phyloP scores from a whole-genome alignment of 2,888 invertebrate species.

The Isoperla grammatica region DNA sequence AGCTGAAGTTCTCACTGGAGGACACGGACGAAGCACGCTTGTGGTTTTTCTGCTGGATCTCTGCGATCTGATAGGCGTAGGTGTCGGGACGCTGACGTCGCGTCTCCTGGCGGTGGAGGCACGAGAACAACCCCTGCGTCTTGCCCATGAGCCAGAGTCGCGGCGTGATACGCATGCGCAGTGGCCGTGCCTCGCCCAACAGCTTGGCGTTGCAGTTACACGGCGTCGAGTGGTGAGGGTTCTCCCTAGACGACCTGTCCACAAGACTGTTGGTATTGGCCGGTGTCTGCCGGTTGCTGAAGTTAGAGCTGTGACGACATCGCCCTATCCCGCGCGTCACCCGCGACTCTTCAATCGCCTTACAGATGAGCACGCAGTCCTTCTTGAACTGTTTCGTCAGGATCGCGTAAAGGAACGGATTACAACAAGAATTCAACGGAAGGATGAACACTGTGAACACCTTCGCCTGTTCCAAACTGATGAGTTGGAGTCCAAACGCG shows the following conservation, averaged over 20 bases:
- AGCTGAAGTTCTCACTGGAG: slow-evolving; percentile 85
- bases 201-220: slow-evolving; percentile 56
- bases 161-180: slow-evolving; percentile 38
- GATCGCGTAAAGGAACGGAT: slow-evolving; percentile 96
- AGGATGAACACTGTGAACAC: slow-evolving; percentile 91
- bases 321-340: slow-evolving; percentile 83
- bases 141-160: slow-evolving; percentile 44
- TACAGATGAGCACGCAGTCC: slow-evolving; percentile 93
- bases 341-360: slow-evolving; percentile 90
- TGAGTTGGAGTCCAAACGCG: slow-evolving; percentile 83
- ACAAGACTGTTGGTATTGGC: slow-evolving; percentile 80
- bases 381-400: slow-evolving; percentile 97
- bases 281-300: slow-evolving; percentile 81
- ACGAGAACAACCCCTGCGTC: slow-evolving; percentile 49
- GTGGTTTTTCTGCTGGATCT: slow-evolving; percentile 68
- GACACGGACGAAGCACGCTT: slow-evolving; percentile 77
- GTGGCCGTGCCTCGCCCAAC: slow-evolving; percentile 40
- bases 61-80: slow-evolving; percentile 67
- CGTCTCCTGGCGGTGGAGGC: slow-evolving; percentile 39
- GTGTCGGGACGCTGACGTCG: slow-evolving; percentile 52
- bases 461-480: slow-evolving; percentile 93
- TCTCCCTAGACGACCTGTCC: slow-evolving; percentile 71
- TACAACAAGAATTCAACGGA: slow-evolving; percentile 94
- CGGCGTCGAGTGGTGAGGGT: slow-evolving; percentile 53
- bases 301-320: slow-evolving; percentile 80